Evolutionary conservation across 2,888 invertebrate genomes (phyloP), one percentile per base, ranked within the genome.

Genomic region (Toxonevra muliebris): DNA sequence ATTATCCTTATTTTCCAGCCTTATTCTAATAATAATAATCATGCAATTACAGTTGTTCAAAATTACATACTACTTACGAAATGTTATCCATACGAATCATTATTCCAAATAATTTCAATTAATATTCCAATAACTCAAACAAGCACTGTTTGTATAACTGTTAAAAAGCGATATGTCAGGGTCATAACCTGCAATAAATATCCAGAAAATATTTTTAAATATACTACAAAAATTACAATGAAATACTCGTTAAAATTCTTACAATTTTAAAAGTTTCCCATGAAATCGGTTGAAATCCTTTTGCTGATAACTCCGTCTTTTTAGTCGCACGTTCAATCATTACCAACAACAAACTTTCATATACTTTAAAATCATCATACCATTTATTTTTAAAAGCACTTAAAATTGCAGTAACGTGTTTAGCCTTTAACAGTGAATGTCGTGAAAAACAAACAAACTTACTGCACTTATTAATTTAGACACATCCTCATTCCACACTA

Each of bases 191-290:
- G 59, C n/a, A 66, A 20, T 11, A 48, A n/a, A 10, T 60, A 67
- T 11, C 40, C 3, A 54, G 20, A 59, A 41, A 53, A 55, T 48
- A 17, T 15, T 48, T 7, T n/a, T 0, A 1, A 19, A 58, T 13
- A 60, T 15, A 11, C 48, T 60, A 2, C 9, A 5, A 20, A n/a
- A n/a, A n/a, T n/a, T 13, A 17, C 41, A 41, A 19, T 17, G 19
- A 9, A 52, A 50, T 20, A 54, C 20, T 8, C 20, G 5, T 40
- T n/a, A 5, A 0, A 20, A 7, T 20, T 62, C 69, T 60, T 67
- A 79, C 81, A 74, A 75, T 69, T 61, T 79, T 74, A 61, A 81
- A 81, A 12, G 77, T 77, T 11, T 71, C 73, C 60, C 78, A 68
- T 10, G 76, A 75, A 5, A 81, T 74, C 0, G 76, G 57, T n/a